Conservation (phyloP, 2,113 vertebrate species). For the Leiothrix lutea region DNA sequence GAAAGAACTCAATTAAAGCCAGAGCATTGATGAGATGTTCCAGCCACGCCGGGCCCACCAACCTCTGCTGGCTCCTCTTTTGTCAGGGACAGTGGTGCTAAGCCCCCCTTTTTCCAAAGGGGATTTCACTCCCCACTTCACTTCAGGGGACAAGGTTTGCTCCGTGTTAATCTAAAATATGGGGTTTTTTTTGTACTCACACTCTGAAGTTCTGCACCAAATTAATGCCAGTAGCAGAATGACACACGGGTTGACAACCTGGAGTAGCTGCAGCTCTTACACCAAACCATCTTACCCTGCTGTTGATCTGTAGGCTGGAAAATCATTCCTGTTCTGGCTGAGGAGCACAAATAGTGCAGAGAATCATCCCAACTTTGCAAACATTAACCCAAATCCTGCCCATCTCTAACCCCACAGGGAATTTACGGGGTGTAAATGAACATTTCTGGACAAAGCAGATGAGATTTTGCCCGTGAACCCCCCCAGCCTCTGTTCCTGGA, state of each 20-base stretch:
- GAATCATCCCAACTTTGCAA: background rate
- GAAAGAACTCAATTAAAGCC: conserved; percentile 31
- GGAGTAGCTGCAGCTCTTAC: background rate
- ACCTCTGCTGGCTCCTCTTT: background rate
- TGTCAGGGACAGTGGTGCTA: background rate
- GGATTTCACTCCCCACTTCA: background rate
- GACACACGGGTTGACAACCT: background rate
- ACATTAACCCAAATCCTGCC: background rate
- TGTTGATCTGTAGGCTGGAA: rapidly evolving
- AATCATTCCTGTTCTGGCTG: background rate
- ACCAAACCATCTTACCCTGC: background rate
- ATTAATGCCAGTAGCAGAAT: background rate
- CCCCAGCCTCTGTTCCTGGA: background rate
- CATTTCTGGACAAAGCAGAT: background rate
- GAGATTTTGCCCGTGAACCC: rapidly evolving
- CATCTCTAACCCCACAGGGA: background rate
- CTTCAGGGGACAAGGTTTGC: rapidly evolving
- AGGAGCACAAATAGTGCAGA: background rate
- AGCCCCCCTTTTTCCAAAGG: background rate
- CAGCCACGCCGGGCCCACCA: background rate
- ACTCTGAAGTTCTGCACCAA: background rate
- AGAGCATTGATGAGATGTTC: background rate
- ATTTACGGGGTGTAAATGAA: background rate
- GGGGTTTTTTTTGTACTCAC: rapidly evolving
- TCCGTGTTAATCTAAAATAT: rapidly evolving